Evolutionary conservation across 2,888 invertebrate genomes (phyloP).

Genomic region (Drosophila ustulata): DNA sequence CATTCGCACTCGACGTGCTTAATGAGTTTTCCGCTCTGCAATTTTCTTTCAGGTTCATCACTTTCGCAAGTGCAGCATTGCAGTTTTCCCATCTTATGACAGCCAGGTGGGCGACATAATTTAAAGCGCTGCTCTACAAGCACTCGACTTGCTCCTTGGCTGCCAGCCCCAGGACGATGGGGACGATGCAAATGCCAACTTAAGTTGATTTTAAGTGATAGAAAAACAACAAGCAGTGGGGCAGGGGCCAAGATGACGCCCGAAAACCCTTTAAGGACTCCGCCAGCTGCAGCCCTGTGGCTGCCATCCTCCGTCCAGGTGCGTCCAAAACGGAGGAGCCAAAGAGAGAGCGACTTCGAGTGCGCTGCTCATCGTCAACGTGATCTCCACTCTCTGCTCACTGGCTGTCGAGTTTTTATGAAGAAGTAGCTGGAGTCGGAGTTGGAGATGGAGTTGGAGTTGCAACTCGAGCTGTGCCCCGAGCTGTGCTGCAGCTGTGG

Average conservation of each 20-base stretch:
- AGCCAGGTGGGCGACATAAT: slow-evolving; percentile 57
- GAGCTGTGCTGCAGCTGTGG: slow-evolving; percentile 40
- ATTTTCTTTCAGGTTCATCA: slow-evolving; percentile 80
- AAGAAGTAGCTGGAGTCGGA: slow-evolving; percentile 11
- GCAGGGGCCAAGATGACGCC: slow-evolving; percentile 43
- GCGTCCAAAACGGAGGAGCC: slow-evolving; percentile 24
- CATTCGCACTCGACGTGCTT: slow-evolving; percentile 72
- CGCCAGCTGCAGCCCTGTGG: slow-evolving; percentile 42
- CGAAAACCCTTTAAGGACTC: slow-evolving; percentile 63
- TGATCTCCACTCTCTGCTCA: slow-evolving; percentile 62
- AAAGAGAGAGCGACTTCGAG: slow-evolving; percentile 54
- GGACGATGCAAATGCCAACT: slow-evolving; percentile 82
- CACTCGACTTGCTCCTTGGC: slow-evolving; percentile 58
- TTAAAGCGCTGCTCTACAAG: slow-evolving; percentile 75
- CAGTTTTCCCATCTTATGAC: slow-evolving; percentile 41
- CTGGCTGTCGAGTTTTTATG: slow-evolving; percentile 69
- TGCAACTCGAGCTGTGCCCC: slow-evolving; percentile 30
- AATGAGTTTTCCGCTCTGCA: slow-evolving; percentile 76
- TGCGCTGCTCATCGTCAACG: slow-evolving; percentile 69
- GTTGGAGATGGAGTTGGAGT: not conserved
- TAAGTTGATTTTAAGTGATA: slow-evolving; percentile 83
- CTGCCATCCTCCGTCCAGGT: slow-evolving; percentile 38
- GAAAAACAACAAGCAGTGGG: slow-evolving; percentile 63
- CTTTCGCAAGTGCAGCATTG: slow-evolving; percentile 72
- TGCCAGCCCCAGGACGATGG: not conserved